A percentile compares a stretch with the other conserved stretches of the same genome.
Evolutionary conservation across 2,888 invertebrate species (phyloP).

Genomic region (Melinopterus prodromus): DNA sequence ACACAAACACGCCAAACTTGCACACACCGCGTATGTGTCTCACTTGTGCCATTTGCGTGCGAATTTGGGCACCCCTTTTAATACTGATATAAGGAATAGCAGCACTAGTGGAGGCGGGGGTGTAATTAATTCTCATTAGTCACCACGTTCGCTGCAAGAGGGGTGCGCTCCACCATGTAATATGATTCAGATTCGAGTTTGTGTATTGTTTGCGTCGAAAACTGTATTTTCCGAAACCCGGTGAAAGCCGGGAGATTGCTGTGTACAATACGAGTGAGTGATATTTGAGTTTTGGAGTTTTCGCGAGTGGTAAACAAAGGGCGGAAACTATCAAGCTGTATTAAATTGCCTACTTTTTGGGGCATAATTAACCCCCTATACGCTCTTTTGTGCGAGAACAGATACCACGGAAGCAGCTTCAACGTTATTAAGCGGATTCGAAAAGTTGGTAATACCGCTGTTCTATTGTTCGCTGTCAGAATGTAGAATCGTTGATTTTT

Average conservation of each 20-base stretch:
- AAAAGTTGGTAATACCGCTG: not conserved
- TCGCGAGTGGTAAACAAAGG: not conserved
- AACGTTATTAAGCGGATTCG: not conserved
- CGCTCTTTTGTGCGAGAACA: not conserved
- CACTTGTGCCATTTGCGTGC: not conserved
- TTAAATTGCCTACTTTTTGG: slow-evolving; percentile 4
- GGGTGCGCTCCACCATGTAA: not conserved
- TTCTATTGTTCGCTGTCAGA: not conserved
- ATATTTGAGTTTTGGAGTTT: not conserved
- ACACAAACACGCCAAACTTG: not conserved
- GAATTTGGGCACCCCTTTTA: not conserved
- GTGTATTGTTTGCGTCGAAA: not conserved
- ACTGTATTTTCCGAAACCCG: not conserved
- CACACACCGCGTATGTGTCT: not conserved
- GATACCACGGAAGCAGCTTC: not conserved
- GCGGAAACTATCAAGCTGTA: not conserved
- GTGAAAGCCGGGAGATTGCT: not conserved
- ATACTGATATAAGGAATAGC: not conserved
- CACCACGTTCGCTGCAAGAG: not conserved
- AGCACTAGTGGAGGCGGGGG: not conserved
- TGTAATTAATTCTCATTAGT: slow-evolving; percentile 4
- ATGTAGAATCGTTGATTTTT: too few species aligned
- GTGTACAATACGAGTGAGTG: not conserved
- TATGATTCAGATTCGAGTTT: not conserved
- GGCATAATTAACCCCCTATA: not conserved